phyloP scores from a whole-genome alignment of 2,888 invertebrate genomes.

The Ochropleura leucogaster region DNA sequence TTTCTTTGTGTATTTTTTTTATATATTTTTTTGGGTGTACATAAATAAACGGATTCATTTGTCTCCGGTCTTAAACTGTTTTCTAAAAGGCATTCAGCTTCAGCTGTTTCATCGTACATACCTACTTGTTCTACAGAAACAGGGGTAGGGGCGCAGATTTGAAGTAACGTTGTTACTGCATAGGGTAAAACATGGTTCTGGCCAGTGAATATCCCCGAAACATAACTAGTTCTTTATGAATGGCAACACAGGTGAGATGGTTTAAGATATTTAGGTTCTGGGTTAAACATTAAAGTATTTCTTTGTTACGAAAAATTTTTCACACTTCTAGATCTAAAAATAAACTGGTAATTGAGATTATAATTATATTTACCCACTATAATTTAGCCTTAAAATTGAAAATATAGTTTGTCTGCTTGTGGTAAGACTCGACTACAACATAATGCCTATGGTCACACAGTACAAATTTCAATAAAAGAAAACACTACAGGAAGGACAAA shows the following conservation, averaged over 20 bases:
- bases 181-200: background rate
- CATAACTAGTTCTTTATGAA: too few relatives aligned
- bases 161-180: background rate
- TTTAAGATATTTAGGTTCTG: too few relatives aligned
- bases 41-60: too few relatives aligned
- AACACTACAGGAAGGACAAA: background rate
- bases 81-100: background rate
- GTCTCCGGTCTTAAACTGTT: background rate
- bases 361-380: background rate
- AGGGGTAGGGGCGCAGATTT: background rate
- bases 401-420: background rate
- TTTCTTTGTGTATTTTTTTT: too few relatives aligned
- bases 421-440: background rate
- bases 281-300: too few relatives aligned
- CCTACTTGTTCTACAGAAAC: background rate
- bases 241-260: too few relatives aligned
- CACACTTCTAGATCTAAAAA: too few relatives aligned
- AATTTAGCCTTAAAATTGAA: background rate
- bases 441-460: background rate
- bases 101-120: background rate
- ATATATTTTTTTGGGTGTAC: too few relatives aligned
- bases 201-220: background rate
- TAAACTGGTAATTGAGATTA: background rate
- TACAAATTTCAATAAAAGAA: background rate
- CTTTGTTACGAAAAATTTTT: too few relatives aligned